Conservation (phyloP, 1,140 invertebrate genomes). For the Contarinia nasturtii region DNA sequence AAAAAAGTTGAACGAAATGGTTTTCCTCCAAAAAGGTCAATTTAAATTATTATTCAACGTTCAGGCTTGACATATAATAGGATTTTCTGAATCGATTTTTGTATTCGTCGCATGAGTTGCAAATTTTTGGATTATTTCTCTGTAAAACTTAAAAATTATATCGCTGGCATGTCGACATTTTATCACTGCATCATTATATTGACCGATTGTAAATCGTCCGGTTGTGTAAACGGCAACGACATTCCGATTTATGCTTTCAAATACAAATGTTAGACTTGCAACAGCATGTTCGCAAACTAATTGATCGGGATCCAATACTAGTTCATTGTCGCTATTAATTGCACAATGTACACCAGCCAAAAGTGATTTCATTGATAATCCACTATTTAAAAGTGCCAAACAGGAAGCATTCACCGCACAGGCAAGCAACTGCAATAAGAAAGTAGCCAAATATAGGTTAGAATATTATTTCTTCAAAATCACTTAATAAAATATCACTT, state of each 20-base stretch:
- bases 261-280: slow-evolving; percentile 46
- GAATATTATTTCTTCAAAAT: background rate
- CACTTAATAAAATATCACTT: slow-evolving; percentile 13
- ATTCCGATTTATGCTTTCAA: slow-evolving; percentile 43
- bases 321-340: slow-evolving; percentile 37
- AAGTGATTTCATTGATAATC: slow-evolving; percentile 57
- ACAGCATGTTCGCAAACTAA: slow-evolving; percentile 16
- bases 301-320: slow-evolving; percentile 44
- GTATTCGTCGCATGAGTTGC: slow-evolving; percentile 10
- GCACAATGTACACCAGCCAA: slow-evolving; percentile 60
- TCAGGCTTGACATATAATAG: too few relatives aligned
- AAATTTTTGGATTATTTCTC: slow-evolving; percentile 36
- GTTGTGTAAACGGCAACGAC: slow-evolving; percentile 42
- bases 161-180: slow-evolving; percentile 41
- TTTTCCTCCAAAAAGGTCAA: too few relatives aligned
- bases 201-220: slow-evolving; percentile 40
- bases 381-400: slow-evolving; percentile 59
- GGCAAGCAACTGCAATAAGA: slow-evolving; percentile 39
- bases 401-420: slow-evolving; percentile 67
- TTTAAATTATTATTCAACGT: too few relatives aligned
- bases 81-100: too few relatives aligned
- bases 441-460: background rate
- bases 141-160: slow-evolving; percentile 50
- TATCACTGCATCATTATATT: slow-evolving; percentile 39
- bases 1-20: too few relatives aligned